Percentiles rank a stretch among this genome's conserved stretches.
Evolutionary conservation across 2,888 invertebrate genomes (phyloP).

Genomic region (Cremastobaeus sp.): DNA sequence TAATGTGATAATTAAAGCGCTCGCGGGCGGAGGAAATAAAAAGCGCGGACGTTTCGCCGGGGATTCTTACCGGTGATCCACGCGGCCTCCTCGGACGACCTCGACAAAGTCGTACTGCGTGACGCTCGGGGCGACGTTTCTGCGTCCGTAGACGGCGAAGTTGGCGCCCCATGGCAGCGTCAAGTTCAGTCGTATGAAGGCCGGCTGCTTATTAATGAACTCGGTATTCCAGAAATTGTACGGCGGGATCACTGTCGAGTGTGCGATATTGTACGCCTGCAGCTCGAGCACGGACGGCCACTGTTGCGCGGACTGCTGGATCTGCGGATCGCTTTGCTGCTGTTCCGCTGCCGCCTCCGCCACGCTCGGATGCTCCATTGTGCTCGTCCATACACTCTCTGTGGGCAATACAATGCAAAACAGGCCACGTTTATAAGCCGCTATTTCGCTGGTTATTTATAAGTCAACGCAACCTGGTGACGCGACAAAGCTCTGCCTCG

Average conservation of each 20-base stretch:
- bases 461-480: not conserved
- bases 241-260: conserved; percentile 91
- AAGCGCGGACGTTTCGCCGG: not conserved
- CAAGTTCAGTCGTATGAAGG: conserved; percentile 89
- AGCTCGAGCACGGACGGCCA: conserved; percentile 89
- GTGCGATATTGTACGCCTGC: conserved; percentile 90
- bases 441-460: not conserved
- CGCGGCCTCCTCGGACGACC: conserved; percentile 91
- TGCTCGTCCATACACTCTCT: conserved; percentile 87
- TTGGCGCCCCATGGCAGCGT: conserved; percentile 95
- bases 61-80: conserved; percentile 82
- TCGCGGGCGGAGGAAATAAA: conserved; percentile 22
- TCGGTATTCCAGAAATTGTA: conserved; percentile 96
- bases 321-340: conserved; percentile 82
- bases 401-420: conserved; percentile 56
- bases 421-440: conserved; percentile 5
- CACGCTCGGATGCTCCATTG: conserved; percentile 83
- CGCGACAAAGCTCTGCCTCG: conserved; percentile 5
- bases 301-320: conserved; percentile 86
- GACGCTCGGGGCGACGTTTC: conserved; percentile 96
- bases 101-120: conserved; percentile 98
- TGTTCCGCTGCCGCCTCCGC: conserved; percentile 79
- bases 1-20: conserved; percentile 28
- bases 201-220: conserved; percentile 93
- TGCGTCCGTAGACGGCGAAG: conserved; percentile 96